Evolutionary conservation across 2,888 invertebrate genomes (phyloP), one percentile per base, ranked within the genome.

Genomic region (Unio pictorum): DNA sequence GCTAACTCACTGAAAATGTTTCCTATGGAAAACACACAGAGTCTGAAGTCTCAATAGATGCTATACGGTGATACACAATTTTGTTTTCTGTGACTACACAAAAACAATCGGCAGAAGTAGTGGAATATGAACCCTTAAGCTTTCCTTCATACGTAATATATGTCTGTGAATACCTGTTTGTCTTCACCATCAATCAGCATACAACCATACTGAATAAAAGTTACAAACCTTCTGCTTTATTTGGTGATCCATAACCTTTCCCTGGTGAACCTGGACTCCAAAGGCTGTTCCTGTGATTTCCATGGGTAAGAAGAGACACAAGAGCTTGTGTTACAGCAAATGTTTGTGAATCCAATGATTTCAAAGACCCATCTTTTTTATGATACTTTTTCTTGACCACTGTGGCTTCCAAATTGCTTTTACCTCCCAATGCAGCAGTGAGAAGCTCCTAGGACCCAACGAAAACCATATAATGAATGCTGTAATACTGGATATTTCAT

Each of bases 301-400:
- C 80, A 64, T 81, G 78, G 5, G 89, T 90, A 7, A 93, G 89
- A 55, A 93, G 91, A 65, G 92, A 91, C 1, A 93, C 93, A 17
- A 93, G 88, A 17, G 93, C 92, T 87, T 93, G 93, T 4, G 92
- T 93, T 4, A 93, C 93, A 23, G 92, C 91, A 84, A 93, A 91
- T 66, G 90, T 89, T 15, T 86, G 83, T 81, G 90, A 79, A 84
- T 88, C 84, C 81, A 45, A 3, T 45, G 89, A 28, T 87, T 75
- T 77, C 26, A 66, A 34, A 18, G 57, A 28, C 28, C 59, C 55
- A n/a, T 68, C 45, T 34, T 63, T 68, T 7, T 61, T 61, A 34
- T 55, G 34, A 23, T 68, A 61, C 65, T 77, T 81, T 67, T 73
- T 82, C 15, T 69, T 68, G 18, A 70, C 66, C 55, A 72, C 68